phyloP scores from a whole-genome alignment of 2,888 invertebrate genomes.

The Geophilus truncorum region DNA sequence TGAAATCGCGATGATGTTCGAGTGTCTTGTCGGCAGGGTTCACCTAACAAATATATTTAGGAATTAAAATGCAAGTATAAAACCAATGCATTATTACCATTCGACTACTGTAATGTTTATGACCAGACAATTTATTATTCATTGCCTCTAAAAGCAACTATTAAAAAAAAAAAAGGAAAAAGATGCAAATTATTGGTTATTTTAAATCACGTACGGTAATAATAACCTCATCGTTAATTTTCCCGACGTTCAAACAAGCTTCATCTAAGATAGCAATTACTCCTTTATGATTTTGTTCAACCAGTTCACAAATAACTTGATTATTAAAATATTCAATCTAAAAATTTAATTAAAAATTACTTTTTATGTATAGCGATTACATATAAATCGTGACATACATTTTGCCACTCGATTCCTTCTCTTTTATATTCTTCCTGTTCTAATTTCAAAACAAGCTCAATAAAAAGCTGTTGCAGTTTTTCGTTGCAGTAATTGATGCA shows the following conservation, averaged over 20 bases:
- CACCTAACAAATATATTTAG: slow-evolving; percentile 41
- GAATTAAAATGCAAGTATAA: neutral
- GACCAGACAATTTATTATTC: slow-evolving; percentile 77
- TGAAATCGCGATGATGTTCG: slow-evolving; percentile 50
- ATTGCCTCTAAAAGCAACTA: slow-evolving; percentile 83
- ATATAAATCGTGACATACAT: slow-evolving; percentile 48
- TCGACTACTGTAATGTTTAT: slow-evolving; percentile 81
- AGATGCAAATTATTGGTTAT: no score
- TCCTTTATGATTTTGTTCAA: slow-evolving; percentile 89
- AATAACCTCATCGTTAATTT: slow-evolving; percentile 67
- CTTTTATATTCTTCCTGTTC: slow-evolving; percentile 95
- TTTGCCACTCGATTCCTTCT: slow-evolving; percentile 94
- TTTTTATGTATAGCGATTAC: neutral
- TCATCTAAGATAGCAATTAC: slow-evolving; percentile 91
- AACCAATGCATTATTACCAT: slow-evolving; percentile 52
- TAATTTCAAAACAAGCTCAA: slow-evolving; percentile 93
- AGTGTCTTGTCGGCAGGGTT: slow-evolving; percentile 51
- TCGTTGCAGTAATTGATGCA: slow-evolving; percentile 99
- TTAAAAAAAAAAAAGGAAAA: slow-evolving; percentile 37
- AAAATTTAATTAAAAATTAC: slow-evolving; percentile 30
- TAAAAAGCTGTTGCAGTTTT: slow-evolving; percentile 95
- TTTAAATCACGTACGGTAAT: no score
- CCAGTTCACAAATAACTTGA: slow-evolving; percentile 89
- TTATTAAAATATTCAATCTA: slow-evolving; percentile 92
- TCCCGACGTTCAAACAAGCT: slow-evolving; percentile 92